Conservation (phyloP, 2,113 vertebrate species). For the Amblyornis subalaris region DNA sequence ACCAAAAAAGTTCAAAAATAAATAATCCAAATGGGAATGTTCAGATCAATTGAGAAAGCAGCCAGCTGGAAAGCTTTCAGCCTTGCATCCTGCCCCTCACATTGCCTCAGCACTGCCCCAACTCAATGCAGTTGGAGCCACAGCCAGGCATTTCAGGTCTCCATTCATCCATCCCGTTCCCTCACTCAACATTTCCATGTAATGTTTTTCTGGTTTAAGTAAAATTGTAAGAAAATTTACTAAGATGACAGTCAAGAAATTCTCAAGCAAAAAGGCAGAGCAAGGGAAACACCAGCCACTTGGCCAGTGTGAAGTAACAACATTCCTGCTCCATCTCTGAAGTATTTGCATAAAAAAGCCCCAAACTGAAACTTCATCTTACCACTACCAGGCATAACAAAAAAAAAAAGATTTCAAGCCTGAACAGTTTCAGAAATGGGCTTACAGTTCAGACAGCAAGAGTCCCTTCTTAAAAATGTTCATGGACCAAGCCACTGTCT, state of each 20-base stretch:
- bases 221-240: neutral
- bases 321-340: neutral
- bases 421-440: neutral
- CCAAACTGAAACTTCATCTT: neutral
- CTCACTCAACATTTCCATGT: neutral
- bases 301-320: neutral
- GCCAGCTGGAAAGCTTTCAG: constrained; percentile 30
- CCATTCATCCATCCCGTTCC: neutral
- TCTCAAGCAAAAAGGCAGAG: neutral
- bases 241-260: neutral
- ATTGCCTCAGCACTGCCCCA: neutral
- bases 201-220: neutral
- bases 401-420: neutral
- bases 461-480: neutral
- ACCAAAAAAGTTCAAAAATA: neutral
- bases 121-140: neutral
- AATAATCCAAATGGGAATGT: neutral
- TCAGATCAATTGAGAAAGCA: neutral
- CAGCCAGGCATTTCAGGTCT: neutral
- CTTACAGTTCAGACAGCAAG: neutral
- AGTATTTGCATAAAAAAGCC: neutral
- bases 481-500: neutral
- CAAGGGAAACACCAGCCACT: neutral
- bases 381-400: neutral
- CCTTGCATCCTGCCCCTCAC: neutral